Evolutionary conservation across 2,888 invertebrate species (phyloP).

Genomic region (Nemoura dubitans): DNA sequence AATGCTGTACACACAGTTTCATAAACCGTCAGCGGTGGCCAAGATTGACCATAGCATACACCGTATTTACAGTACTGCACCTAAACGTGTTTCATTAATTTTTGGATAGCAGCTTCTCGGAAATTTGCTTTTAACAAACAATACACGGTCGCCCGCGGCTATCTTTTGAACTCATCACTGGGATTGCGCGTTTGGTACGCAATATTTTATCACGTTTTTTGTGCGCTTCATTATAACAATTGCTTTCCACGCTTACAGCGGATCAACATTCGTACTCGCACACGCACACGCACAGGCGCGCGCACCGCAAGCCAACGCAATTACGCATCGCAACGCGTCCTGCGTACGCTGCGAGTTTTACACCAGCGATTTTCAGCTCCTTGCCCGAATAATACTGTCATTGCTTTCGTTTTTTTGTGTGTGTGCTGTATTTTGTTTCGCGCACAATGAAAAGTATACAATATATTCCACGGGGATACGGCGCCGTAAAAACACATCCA

Average conservation of each 20-base stretch:
- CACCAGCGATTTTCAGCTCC: not conserved
- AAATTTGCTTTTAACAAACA: not conserved
- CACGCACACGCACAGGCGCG: not conserved
- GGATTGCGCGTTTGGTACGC: not conserved
- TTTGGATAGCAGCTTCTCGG: not conserved
- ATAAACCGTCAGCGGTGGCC: too few species aligned
- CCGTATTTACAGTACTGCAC: too few species aligned
- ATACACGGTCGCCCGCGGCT: not conserved
- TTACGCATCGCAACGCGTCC: not conserved
- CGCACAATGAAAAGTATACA: not conserved
- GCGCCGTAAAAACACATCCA: conserved; percentile 34
- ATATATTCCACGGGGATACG: conserved; percentile 25
- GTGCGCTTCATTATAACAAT: not conserved
- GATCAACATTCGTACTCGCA: not conserved
- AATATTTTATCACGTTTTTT: not conserved
- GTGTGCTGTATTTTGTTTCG: not conserved
- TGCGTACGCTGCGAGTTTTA: not conserved
- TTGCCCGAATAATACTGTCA: not conserved
- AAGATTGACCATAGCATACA: too few species aligned
- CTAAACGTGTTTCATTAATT: too few species aligned
- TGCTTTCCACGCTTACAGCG: not conserved
- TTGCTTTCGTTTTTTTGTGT: not conserved
- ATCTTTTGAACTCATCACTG: not conserved
- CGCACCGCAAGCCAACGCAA: not conserved
- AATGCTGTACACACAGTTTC: too few species aligned